Percentiles rank a stretch among this genome's conserved stretches.
Evolutionary conservation across 37 sponge, comb jelly and placozoan species (phyloP).

Genomic region (Amphimedon queenslandica): DNA sequence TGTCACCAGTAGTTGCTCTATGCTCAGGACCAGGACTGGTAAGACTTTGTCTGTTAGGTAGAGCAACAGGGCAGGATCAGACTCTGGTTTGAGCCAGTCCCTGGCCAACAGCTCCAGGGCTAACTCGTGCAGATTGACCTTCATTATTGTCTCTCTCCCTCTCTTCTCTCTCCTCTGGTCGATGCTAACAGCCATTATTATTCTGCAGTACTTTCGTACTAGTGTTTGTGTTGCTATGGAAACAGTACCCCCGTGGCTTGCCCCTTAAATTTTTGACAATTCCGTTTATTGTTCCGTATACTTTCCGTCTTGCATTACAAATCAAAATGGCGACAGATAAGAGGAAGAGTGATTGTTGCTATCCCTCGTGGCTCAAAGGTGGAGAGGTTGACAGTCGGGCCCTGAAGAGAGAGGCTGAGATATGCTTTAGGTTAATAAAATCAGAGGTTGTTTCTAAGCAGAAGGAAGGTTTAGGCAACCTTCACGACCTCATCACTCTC

Average conservation of each 20-base stretch:
- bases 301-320: too few relatives aligned
- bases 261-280: background rate
- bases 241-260: background rate
- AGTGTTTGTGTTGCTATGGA: background rate
- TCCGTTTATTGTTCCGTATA: too few relatives aligned
- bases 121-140: slow-evolving; percentile 8
- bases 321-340: too few relatives aligned
- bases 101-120: slow-evolving; percentile 68
- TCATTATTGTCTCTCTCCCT: background rate
- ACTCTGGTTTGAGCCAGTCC: slow-evolving; percentile 61
- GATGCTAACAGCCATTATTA: too few relatives aligned
- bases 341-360: too few relatives aligned
- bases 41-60: slow-evolving; percentile 68
- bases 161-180: background rate
- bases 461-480: slow-evolving; percentile 11
- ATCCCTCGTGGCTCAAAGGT: slow-evolving; percentile 20
- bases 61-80: slow-evolving; percentile 19
- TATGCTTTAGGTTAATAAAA: background rate
- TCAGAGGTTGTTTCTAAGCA: background rate
- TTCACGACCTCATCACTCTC: slow-evolving; percentile 11
- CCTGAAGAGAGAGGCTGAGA: background rate
- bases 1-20: slow-evolving; percentile 67
- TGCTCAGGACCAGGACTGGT: slow-evolving; percentile 71
- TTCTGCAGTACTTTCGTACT: too few relatives aligned
- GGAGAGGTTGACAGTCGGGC: background rate